Base-by-base conservation (phyloP, 2,888 invertebrate genomes). In the Drosophila affinis region DNA sequence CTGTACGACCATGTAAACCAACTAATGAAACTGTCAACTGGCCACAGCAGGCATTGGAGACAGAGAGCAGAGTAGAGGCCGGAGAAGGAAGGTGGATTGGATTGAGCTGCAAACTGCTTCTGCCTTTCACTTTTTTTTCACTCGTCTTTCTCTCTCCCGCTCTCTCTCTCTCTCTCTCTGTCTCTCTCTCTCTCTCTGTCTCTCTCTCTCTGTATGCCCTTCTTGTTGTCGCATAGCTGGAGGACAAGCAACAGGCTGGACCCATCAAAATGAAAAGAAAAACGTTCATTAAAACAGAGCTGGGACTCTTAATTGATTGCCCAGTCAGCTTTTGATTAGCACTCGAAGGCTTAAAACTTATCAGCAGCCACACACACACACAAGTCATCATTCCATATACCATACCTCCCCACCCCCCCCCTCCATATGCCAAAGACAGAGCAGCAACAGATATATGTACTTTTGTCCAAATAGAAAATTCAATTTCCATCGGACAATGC, bases 11-110 rank as follows among this genome's bases (percentile, higher is more conserved):
- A 87, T 87, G 83, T 87, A 79, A 86, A 86, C 84, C 87, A 83
- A 86, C 88, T 88, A 85, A 85, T 85, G 85, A 88, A 88, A 85
- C 84, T 85, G 85, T 85, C 85, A 85, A 87, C 85, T 85, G 82
- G 86, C 83, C 87, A 65, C 82, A 87, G 62, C 73, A 53, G 45
- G 39, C 39, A 7, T 39, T 5, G 65, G 56, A 53, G 29, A 55
- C 53, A 48, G 39, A 55, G 48, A 48, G 14, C n/a, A n/a, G 55
- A 21, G 14, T 62, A 24, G 47, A 17, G 45, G 48, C 44, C 14
- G n/a, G n/a, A n/a, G 39, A 0, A 3, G 32, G 44, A 68, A 54
- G 69, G 44, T 54, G 59, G 34, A 71, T 71, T 54, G 59, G 34
- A 71, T 71, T 71, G 54, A 54, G 62, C 32, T 52, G 46, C 24